phyloP scores from a whole-genome alignment of 37 sponge, comb jelly and placozoan genomes.

The Ephydatia muelleri region DNA sequence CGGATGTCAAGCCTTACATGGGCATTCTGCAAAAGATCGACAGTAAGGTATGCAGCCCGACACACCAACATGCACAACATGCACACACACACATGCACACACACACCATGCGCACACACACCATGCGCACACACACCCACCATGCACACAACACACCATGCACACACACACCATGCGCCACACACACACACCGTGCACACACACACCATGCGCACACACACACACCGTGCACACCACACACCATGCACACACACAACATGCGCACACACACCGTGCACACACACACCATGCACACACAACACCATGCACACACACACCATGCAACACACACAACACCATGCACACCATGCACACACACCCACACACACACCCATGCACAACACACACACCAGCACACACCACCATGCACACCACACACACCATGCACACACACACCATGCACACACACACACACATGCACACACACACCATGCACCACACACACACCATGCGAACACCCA shows the following conservation, averaged over 20 bases:
- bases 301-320: no score
- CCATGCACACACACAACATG: no score
- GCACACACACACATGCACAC: not conserved
- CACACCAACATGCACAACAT: not conserved
- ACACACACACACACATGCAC: not conserved
- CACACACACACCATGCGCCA: constrained; percentile 73
- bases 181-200: no score
- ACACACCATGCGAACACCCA: no score
- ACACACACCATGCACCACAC: no score
- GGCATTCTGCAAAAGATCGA: constrained; percentile 87
- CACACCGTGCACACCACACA: constrained; percentile 77
- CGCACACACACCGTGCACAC: no score
- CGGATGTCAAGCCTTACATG: constrained; percentile 78
- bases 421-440: not conserved
- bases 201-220: no score
- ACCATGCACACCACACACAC: not conserved
- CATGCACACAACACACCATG: constrained; percentile 38
- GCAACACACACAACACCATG: no score
- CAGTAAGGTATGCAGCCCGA: constrained; percentile 47
- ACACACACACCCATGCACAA: not conserved
- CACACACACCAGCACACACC: no score
- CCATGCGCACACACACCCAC: constrained; percentile 14
- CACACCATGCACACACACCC: no score
- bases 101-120: not conserved
- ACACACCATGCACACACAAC: no score